phyloP scores from a whole-genome alignment of 2,888 invertebrate genomes.

The Smittia sp. region DNA sequence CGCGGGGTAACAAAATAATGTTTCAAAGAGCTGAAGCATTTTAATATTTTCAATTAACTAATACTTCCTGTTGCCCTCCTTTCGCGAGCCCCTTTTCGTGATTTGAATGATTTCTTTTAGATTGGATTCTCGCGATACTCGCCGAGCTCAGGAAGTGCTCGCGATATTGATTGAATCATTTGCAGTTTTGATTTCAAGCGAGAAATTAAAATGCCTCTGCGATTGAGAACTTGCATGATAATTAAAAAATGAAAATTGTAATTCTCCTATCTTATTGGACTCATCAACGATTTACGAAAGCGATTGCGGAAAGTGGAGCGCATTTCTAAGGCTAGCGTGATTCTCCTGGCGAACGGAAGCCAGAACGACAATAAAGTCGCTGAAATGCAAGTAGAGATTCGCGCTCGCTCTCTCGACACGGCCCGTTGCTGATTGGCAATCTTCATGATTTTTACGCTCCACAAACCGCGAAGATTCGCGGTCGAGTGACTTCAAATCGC shows the following conservation, averaged over 20 bases:
- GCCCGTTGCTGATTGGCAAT: not conserved
- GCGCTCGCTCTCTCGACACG: not conserved
- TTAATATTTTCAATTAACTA: slow-evolving; percentile 39
- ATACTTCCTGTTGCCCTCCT: slow-evolving; percentile 39
- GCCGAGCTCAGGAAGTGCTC: no score
- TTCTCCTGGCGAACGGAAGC: slow-evolving; percentile 10
- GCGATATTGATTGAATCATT: not conserved
- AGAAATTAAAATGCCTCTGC: not conserved
- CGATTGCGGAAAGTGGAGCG: not conserved
- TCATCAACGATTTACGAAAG: not conserved
- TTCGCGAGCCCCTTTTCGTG: not conserved
- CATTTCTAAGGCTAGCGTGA: slow-evolving; percentile 15
- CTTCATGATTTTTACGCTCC: slow-evolving; percentile 22
- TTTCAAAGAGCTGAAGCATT: not conserved
- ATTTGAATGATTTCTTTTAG: slow-evolving; percentile 2
- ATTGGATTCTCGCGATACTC: not conserved
- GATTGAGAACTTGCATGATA: not conserved
- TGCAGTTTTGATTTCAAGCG: not conserved
- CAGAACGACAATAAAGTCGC: slow-evolving; percentile 25
- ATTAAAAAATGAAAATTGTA: not conserved
- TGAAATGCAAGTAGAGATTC: slow-evolving; percentile 13
- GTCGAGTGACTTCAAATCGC: slow-evolving; percentile 26
- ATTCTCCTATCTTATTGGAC: not conserved
- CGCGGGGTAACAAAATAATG: slow-evolving; percentile 15
- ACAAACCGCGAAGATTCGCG: slow-evolving; percentile 27